A percentile compares a stretch with the other conserved stretches of the same genome.
These are phyloP conservation scores for Urocitellus parryii DNA, from an alignment of 2,113 vertebrate species.

Conservation along the genomic window DNA sequence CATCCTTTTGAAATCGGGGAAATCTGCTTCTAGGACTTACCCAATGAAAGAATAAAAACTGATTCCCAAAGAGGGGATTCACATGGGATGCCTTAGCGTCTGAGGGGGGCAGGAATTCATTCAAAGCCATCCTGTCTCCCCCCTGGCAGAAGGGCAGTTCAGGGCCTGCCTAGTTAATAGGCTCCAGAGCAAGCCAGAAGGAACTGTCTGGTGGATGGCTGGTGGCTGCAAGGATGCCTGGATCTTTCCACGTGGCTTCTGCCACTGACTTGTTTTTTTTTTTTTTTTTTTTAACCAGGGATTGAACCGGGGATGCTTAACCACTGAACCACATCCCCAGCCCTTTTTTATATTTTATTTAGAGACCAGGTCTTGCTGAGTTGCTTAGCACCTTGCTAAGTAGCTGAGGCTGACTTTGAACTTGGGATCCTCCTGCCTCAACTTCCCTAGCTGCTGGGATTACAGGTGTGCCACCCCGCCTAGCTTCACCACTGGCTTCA, in stretches of 20 bases:
- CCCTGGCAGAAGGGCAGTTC: neutral
- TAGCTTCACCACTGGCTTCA: too few relatives aligned
- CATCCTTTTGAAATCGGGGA: neutral
- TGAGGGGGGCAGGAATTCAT: neutral
- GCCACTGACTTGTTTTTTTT: too few relatives aligned
- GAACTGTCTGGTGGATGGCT: neutral
- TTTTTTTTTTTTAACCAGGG: too few relatives aligned
- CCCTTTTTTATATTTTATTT: too few relatives aligned
- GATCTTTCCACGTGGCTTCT: neutral
- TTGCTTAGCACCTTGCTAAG: too few relatives aligned
- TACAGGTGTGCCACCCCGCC: too few relatives aligned
- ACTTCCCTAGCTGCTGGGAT: too few relatives aligned
- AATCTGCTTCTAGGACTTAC: neutral
- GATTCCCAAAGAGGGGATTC: neutral
- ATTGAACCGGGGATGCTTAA: too few relatives aligned
- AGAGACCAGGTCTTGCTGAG: too few relatives aligned
- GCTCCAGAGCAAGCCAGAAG: neutral
- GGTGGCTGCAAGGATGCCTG: neutral
- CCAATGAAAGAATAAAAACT: constrained; percentile 21
- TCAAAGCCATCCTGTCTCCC: neutral
- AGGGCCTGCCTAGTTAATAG: neutral
- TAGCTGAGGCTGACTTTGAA: too few relatives aligned
- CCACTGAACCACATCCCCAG: too few relatives aligned
- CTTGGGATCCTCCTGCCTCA: too few relatives aligned
- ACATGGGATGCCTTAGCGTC: neutral